Percentiles rank a stretch among this genome's conserved stretches.
Conservation (phyloP, 2,113 vertebrate species). For the Solenodon paradoxus region DNA sequence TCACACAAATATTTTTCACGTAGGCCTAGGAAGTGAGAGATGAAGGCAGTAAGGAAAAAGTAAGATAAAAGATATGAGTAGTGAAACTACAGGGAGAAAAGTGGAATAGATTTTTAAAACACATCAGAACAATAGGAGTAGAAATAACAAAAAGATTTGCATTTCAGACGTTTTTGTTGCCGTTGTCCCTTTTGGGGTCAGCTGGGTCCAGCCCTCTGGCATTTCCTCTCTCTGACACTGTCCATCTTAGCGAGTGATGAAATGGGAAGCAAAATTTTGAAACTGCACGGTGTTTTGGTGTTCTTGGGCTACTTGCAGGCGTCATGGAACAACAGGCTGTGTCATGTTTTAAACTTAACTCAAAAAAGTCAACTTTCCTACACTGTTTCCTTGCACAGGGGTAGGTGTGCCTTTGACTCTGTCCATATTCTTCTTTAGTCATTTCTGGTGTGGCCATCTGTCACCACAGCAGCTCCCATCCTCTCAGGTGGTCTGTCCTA, state of each 20-base stretch:
- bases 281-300: not conserved
- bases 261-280: not conserved
- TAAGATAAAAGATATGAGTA: not conserved
- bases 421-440: not conserved
- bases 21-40: not conserved
- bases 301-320: not conserved
- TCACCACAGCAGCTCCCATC: not conserved
- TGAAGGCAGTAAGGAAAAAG: not conserved
- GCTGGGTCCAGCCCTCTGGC: not conserved
- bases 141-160: not conserved
- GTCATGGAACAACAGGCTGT: not conserved
- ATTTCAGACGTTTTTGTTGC: not conserved
- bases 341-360: not conserved
- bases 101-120: not conserved
- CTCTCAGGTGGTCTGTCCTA: not conserved
- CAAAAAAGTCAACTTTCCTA: not conserved
- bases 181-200: not conserved
- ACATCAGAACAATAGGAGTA: not conserved
- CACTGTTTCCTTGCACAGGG: not conserved
- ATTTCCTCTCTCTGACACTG: not conserved
- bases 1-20: not conserved
- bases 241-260: not conserved
- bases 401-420: not conserved
- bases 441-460: not conserved
- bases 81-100: not conserved